Base-by-base conservation (phyloP, 2,888 invertebrate genomes). In the Acronicta leporina region DNA sequence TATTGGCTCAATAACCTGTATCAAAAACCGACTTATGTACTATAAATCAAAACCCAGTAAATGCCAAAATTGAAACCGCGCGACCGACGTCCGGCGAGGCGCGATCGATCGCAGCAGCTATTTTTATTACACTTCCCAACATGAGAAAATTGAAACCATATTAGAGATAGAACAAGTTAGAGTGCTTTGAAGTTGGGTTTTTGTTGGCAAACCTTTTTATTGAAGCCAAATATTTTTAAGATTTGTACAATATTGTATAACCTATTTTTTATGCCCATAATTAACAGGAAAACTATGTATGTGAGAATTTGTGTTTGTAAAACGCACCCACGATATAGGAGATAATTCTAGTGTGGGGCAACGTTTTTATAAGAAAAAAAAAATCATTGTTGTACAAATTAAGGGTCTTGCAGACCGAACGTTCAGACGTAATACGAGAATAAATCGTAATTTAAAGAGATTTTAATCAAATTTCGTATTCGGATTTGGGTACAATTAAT, bases 71-170 rank as follows among this genome's bases (percentile, higher is more conserved):
- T 42, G 41, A 40, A 53, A 33, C 13, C 44, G 0, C 15, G 11
- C 9, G 38, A 10, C 40, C 33, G 25, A 13, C 41, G 47, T 33
- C 55, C 40, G 56, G 16, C 14, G 35, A 25, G 11, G 25, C 11
- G 7, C 50, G 25, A 64, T 68, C 69, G 66, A 69, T 57, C 8
- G 38, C 2, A 4, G 0, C 5, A 0, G 50, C 70, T 63, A 70
- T 70, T 70, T 70, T 56, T 66, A 66, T 48, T 69, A n/a, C 38
- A n/a, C 38, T 7, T 35, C 20, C 15, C 13, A 52, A 65, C 48
- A 30, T 20, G 42, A 57, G 44, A 51, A 40, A 46, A 53, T 50
- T 54, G 33, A 54, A 65, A 63, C 46, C 42, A 27, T 63, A 67
- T 63, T 67, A 67, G 15, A 40, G 46, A 9, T 50, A 38, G 16